Percentiles rank a stretch among this genome's conserved stretches.
phyloP scores from a whole-genome alignment of 2,797 vertebrate species.

The Phalloptychus januarius region DNA sequence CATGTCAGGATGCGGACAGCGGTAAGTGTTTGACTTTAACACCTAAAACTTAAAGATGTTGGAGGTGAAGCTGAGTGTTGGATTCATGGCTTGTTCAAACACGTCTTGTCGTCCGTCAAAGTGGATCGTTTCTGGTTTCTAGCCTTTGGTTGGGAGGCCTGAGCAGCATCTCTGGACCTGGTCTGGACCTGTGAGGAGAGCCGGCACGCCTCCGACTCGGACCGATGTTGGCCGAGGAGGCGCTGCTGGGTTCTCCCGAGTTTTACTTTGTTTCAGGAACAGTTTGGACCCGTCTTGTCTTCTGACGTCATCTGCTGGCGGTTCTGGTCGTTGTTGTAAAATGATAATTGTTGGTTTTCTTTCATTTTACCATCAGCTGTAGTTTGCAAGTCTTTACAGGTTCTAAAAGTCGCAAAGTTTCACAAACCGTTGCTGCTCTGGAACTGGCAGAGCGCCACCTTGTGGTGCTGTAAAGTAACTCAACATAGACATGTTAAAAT shows the following conservation, averaged over 20 bases:
- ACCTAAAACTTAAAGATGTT: constrained; percentile 38
- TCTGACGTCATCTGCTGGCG: not conserved
- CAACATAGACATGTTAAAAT: not conserved
- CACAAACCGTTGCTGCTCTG: too few relatives aligned
- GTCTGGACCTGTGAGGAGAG: constrained; percentile 69
- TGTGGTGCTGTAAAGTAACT: constrained; percentile 47
- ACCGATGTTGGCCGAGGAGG: constrained; percentile 73
- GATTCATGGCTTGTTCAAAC: constrained; percentile 5
- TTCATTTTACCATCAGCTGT: constrained; percentile 18
- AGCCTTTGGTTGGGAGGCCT: constrained; percentile 44
- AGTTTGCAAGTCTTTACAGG: constrained; percentile 14
- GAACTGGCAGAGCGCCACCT: constrained; percentile 52
- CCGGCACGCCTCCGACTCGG: constrained; percentile 56
- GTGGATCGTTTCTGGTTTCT: too few relatives aligned
- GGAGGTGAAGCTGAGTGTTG: not conserved
- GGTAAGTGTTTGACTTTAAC: constrained; percentile 76
- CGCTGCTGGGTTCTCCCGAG: constrained; percentile 71
- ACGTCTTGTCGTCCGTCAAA: not conserved
- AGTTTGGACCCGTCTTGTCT: constrained; percentile 52
- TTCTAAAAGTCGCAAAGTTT: not conserved
- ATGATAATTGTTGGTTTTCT: constrained; percentile 18
- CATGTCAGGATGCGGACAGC: constrained; percentile 75
- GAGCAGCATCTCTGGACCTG: constrained; percentile 17
- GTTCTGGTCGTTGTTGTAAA: constrained; percentile 8
- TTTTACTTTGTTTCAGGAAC: constrained; percentile 25